Evolutionary conservation across 2,797 vertebrate species (phyloP), one percentile per base, ranked within the genome.

Genomic region (Myoxocephalus aenaeus): DNA sequence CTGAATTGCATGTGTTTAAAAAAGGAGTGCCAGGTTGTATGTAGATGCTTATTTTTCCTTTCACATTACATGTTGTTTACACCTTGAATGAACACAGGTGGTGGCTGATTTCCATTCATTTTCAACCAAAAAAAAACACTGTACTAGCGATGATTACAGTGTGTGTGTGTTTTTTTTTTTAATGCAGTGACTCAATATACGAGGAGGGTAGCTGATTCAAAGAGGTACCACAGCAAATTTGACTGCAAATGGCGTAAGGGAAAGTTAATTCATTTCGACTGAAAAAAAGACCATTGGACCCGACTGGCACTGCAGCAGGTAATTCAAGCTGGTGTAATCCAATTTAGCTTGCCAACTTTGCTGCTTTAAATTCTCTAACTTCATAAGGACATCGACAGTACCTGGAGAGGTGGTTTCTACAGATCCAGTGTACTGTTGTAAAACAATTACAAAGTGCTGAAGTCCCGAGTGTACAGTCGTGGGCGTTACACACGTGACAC

Each of bases 1-100:
- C 88, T 86, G 90, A 94, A 93, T 92, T 87, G 78, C 90, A 94
- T 94, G 90, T 92, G 85, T 89, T 54, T 86, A 77, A 88, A 91
- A 27, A 82, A 80, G 75, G 25, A 79, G 68, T 65, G 73, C 57
- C 63, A 65, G 57, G 44, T 11, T 44, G 22, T 42, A 72, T 29
- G 12, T 54, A 74, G 65, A 22, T 34, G 6, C 54, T 36, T 22
- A 22, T 62, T 65, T 63, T 8, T n/a, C n/a, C 1, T 65, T 44
- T 25, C 34, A 25, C 36, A 50, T 50, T 9, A 32, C 7, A 3
- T 34, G 48, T 77, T n/a, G 22, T 63, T 50, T 15, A 58, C 22
- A 67, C 4, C 3, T 57, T 34, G 29, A 64, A 6, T 38, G 14
- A 40, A 38, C 4, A 40, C 40, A 40, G 12, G 18, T 48, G 15